Evolutionary conservation across 2,888 invertebrate species (phyloP).

Genomic region (Alentia gelatinosa): DNA sequence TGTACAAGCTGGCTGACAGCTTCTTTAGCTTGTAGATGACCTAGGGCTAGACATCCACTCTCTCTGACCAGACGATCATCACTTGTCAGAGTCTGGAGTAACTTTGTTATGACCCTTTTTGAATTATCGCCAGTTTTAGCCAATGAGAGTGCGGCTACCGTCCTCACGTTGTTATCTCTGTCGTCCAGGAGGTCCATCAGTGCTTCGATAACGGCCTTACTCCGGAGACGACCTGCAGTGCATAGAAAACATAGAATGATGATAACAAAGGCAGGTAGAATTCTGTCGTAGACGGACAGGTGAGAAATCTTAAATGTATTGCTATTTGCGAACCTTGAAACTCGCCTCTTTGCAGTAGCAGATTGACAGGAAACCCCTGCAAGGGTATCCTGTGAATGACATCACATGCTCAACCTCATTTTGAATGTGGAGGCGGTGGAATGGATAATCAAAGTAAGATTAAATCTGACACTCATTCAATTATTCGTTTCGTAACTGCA

Average conservation of each 20-base stretch:
- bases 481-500: too few species aligned
- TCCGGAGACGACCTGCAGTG: conserved; percentile 71
- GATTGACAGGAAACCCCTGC: neutral
- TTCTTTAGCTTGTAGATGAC: conserved; percentile 68
- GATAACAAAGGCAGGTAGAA: too few species aligned
- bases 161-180: conserved; percentile 70
- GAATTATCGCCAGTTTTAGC: conserved; percentile 69
- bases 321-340: neutral
- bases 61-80: conserved; percentile 74
- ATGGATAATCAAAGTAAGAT: too few species aligned
- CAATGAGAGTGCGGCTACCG: conserved; percentile 74
- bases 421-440: too few species aligned
- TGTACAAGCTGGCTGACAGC: conserved; percentile 71
- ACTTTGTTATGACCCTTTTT: conserved; percentile 63
- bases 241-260: too few species aligned
- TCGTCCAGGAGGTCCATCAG: conserved; percentile 70
- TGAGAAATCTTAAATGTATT: neutral
- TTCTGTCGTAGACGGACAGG: too few species aligned
- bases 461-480: too few species aligned
- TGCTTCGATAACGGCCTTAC: conserved; percentile 71
- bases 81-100: conserved; percentile 69
- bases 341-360: neutral
- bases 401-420: too few species aligned
- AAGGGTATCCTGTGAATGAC: too few species aligned
- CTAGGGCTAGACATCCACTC: conserved; percentile 73